Evolutionary conservation across 2,797 vertebrate genomes (phyloP).

Genomic region (Macropus fuliginosus): DNA sequence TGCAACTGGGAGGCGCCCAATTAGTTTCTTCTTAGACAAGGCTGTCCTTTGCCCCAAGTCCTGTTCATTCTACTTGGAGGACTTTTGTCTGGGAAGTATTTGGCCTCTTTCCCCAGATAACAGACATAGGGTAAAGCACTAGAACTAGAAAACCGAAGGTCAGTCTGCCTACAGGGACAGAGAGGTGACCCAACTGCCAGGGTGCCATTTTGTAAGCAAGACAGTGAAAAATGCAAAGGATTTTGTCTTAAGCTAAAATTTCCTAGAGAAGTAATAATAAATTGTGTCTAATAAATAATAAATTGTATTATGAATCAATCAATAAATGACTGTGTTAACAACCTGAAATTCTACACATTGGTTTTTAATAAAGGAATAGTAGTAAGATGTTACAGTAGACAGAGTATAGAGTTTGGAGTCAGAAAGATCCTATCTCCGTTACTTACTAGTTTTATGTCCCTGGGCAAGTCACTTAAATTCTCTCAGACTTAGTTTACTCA

Average conservation of each 20-base stretch:
- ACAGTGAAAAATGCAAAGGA: not conserved
- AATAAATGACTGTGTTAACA: not conserved
- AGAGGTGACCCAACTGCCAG: not conserved
- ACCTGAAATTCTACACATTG: not conserved
- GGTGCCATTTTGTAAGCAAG: not conserved
- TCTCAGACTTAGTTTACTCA: not conserved
- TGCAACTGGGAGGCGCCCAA: not conserved
- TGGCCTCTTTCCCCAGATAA: not conserved
- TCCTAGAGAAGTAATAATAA: not conserved
- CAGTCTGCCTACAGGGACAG: not conserved
- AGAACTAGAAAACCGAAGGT: not conserved
- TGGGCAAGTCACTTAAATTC: not conserved
- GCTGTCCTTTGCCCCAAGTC: not conserved
- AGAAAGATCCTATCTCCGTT: not conserved
- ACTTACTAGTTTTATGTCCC: not conserved
- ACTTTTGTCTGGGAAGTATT: not conserved
- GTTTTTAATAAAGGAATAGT: not conserved
- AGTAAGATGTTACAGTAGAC: not conserved
- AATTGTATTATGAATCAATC: not conserved
- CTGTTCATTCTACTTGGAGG: not conserved
- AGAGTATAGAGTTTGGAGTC: not conserved
- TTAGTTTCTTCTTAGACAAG: not conserved
- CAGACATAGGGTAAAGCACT: not conserved
- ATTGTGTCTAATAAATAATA: not conserved
- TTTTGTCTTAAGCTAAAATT: not conserved